Evolutionary conservation across 2,888 invertebrate genomes (phyloP).

Genomic region (Acleris laterana): DNA sequence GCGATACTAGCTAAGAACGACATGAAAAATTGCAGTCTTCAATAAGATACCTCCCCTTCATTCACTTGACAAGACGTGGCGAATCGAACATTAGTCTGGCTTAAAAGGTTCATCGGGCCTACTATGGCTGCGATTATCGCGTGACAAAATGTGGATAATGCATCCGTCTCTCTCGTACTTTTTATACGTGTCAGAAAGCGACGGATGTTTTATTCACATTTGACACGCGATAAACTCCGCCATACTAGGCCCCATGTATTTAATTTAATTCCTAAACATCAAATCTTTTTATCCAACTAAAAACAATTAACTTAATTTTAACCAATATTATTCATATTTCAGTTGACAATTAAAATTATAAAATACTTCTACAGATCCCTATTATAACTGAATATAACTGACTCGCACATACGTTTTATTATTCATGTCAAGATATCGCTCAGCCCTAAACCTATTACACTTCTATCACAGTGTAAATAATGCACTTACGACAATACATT

Average conservation of each 20-base stretch:
- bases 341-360: neutral
- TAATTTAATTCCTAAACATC: neutral
- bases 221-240: too few species aligned
- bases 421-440: constrained; percentile 75
- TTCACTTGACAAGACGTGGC: constrained; percentile 75
- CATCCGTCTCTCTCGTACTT: too few species aligned
- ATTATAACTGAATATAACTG: constrained; percentile 5
- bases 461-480: constrained; percentile 84
- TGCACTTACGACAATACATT: constrained; percentile 76
- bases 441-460: constrained; percentile 74
- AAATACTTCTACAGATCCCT: neutral
- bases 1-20: constrained; percentile 70
- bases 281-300: neutral
- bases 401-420: constrained; percentile 46
- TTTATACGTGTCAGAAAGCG: too few species aligned
- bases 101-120: neutral
- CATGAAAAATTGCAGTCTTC: constrained; percentile 82
- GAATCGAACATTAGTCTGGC: constrained; percentile 46
- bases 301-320: too few species aligned
- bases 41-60: constrained; percentile 70
- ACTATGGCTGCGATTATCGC: too few species aligned
- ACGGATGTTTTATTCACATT: too few species aligned
- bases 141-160: too few species aligned
- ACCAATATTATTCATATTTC: neutral
- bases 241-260: too few species aligned